Base-by-base conservation (phyloP, 2,888 invertebrate genomes). In the Drosophila emarginata region DNA sequence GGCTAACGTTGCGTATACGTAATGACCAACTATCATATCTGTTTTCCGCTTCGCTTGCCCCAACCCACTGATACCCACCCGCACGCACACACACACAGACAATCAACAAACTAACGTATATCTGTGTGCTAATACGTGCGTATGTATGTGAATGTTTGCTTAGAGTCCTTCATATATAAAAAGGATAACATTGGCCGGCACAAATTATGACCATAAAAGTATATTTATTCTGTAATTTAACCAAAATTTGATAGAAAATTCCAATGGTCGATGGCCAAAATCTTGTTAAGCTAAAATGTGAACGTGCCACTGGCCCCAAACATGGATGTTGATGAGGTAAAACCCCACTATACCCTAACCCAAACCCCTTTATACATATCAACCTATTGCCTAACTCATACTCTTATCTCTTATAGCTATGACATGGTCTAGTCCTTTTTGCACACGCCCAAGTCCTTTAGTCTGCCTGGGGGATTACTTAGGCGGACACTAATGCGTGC, bases 171-270 rank as follows among this genome's bases (percentile, higher is more conserved):
- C 40, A 37, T 40, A 39, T 57, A 75, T 58, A 67, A 85, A 52
- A 77, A 72, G 88, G 77, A 77, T 80, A 86, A 76, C 75, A 77
- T 63, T 68, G 56, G 67, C 59, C 56, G 63, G 74, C 76, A 79
- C 80, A 86, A 88, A 89, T 89, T 89, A 88, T 84, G 76, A 74
- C 76, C 80, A 89, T 88, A 89, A 89, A 89, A 88, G 82, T 74
- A 76, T 84, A 89, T 89, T 89, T 87, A 84, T 80, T 77, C 78
- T 70, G 84, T 73, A 82, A 89, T 88, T 87, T 80, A 79, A 79
- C 77, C 79, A 73, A 87, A 87, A 87, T 84, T 84, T 87, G 77
- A 87, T 85, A 76, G 69, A 88, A 75, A 79, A 88, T 86, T 76
- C 76, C 82, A 76, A 80, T 80, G 88, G 61, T n/a, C 11, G n/a